Conservation (phyloP, 2,113 vertebrate genomes). For the Neotragus moschatus region DNA sequence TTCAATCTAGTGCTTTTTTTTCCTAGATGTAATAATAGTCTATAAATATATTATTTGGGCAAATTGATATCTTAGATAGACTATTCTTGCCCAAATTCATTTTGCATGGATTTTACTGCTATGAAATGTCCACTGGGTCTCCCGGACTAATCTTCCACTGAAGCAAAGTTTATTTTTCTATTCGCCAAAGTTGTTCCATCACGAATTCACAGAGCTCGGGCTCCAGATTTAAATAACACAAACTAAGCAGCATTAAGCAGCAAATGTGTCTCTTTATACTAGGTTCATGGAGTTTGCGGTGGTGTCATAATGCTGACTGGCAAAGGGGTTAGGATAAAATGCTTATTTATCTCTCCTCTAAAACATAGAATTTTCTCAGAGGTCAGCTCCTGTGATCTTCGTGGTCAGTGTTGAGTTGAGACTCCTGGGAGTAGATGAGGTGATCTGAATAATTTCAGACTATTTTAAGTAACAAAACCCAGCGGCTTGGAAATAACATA, state of each 20-base stretch:
- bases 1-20: constrained; percentile 68
- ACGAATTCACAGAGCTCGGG: constrained; percentile 10
- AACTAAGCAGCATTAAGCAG: constrained; percentile 66
- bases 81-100: constrained; percentile 68
- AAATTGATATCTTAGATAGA: constrained; percentile 68
- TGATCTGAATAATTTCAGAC: background rate
- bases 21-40: constrained; percentile 67
- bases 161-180: constrained; percentile 55
- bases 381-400: background rate
- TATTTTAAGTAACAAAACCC: constrained; percentile 18
- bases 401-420: background rate
- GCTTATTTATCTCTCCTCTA: constrained; percentile 42
- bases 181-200: constrained; percentile 44
- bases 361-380: background rate
- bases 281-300: constrained; percentile 18
- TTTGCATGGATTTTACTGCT: constrained; percentile 50
- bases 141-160: constrained; percentile 2
- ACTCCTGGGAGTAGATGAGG: background rate
- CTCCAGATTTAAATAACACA: constrained; percentile 17
- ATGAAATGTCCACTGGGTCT: constrained; percentile 56
- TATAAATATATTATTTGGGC: constrained; percentile 71
- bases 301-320: background rate
- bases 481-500: background rate
- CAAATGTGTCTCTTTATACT: constrained; percentile 30
- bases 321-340: background rate